Evolutionary conservation across 2,113 vertebrate species (phyloP).

Genomic region (Fulica atra): DNA sequence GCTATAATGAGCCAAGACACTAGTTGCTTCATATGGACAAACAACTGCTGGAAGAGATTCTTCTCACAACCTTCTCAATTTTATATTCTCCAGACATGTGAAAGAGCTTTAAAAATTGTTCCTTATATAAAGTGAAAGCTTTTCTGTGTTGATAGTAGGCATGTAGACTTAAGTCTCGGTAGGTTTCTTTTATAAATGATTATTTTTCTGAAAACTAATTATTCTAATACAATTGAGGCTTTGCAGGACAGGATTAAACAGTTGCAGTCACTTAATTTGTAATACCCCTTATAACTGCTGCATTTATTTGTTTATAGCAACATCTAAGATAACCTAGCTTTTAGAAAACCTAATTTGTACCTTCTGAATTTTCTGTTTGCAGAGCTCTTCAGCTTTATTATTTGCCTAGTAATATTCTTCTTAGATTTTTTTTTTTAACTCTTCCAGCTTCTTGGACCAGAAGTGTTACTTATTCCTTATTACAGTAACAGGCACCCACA

Average conservation of each 20-base stretch:
- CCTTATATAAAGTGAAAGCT: neutral
- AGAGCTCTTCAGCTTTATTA: neutral
- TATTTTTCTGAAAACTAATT: neutral
- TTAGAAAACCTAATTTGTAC: neutral
- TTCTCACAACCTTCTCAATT: neutral
- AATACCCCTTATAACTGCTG: neutral
- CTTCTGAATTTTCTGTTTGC: neutral
- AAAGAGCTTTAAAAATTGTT: neutral
- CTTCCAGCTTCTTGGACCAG: neutral
- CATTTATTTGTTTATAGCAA: neutral
- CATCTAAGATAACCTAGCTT: neutral
- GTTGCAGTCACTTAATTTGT: neutral
- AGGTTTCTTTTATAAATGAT: neutral
- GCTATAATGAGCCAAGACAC: neutral
- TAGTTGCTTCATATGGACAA: neutral
- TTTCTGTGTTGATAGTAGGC: neutral
- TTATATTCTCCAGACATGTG: neutral
- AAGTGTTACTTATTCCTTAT: neutral
- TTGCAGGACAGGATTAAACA: neutral
- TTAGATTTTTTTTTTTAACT: neutral
- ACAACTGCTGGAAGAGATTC: neutral
- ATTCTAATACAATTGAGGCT: neutral
- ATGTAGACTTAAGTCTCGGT: neutral
- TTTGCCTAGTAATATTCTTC: neutral
- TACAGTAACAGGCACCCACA: neutral